Conservation (phyloP, 2,113 vertebrate species). For the Chelonoidis abingdonii region DNA sequence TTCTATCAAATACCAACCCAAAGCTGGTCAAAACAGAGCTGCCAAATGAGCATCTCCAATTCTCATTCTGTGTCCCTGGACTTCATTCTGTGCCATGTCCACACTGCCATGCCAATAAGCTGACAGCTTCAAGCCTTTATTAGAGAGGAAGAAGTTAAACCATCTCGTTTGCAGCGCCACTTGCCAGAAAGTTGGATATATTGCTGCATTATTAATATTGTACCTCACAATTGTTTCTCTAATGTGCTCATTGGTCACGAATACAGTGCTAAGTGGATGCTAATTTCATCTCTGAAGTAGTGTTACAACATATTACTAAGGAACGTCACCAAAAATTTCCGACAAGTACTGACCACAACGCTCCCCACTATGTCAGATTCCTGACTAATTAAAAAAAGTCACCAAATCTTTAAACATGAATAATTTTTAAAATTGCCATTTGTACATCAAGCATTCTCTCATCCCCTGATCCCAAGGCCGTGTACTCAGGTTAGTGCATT, state of each 20-base stretch:
- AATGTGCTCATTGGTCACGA: neutral
- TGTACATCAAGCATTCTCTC: too few species aligned
- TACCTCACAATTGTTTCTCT: constrained; percentile 57
- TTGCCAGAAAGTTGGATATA: constrained; percentile 37
- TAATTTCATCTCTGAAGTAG: constrained; percentile 26
- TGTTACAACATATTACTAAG: constrained; percentile 39
- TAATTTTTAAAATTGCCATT: too few species aligned
- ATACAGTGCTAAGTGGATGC: constrained; percentile 46
- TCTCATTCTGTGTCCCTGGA: neutral
- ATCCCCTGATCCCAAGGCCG: too few species aligned
- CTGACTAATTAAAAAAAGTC: neutral
- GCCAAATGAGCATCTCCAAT: neutral
- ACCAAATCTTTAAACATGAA: too few species aligned
- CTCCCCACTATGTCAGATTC: neutral
- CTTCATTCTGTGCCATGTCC: neutral
- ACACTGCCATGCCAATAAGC: neutral
- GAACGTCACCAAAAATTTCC: neutral
- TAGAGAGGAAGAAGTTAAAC: neutral
- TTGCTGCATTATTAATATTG: constrained; percentile 18
- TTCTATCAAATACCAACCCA: neutral
- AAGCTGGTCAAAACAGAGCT: rapidly evolving
- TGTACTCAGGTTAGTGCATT: too few species aligned
- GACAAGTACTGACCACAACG: neutral
- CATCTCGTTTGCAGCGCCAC: constrained; percentile 51
- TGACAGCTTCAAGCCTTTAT: constrained; percentile 2